A percentile compares a stretch with the other conserved stretches of the same genome.
phyloP scores from a whole-genome alignment of 1,140 invertebrate genomes.

The Meloidogyne floridensis region DNA sequence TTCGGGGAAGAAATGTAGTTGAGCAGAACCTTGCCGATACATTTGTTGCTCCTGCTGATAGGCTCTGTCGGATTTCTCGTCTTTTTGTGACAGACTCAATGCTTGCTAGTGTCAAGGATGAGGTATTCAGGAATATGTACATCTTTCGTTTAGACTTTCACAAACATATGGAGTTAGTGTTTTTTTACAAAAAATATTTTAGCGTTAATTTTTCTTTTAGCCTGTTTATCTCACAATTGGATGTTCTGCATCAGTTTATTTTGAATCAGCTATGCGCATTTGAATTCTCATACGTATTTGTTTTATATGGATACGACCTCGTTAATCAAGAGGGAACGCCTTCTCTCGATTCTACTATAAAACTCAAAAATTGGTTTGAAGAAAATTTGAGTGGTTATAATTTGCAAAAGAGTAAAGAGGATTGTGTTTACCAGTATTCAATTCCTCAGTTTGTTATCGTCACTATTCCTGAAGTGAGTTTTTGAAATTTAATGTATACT shows the following conservation, averaged over 20 bases:
- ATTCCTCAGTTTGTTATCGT: constrained; percentile 15
- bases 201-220: background rate
- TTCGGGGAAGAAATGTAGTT: background rate
- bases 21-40: background rate
- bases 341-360: background rate
- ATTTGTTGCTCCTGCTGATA: background rate
- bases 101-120: constrained; percentile 10
- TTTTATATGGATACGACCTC: constrained; percentile 19
- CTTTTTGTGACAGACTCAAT: constrained; percentile 19
- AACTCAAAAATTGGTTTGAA: constrained; percentile 9
- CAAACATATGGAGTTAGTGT: background rate
- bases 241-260: background rate
- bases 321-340: background rate
- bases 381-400: background rate
- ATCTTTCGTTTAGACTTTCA: background rate
- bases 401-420: constrained; percentile 7
- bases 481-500: too few relatives aligned
- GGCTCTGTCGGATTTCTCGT: constrained; percentile 14
- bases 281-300: constrained; percentile 18
- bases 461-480: constrained; percentile 16
- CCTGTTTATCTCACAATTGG: background rate
- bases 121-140: constrained; percentile 11
- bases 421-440: constrained; percentile 2
- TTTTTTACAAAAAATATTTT: background rate
- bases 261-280: background rate